A percentile compares a stretch with the other conserved stretches of the same genome.
These are phyloP conservation scores for Drosophila virilis DNA, from an alignment of 1,140 invertebrate species.

Conservation along the genomic window DNA sequence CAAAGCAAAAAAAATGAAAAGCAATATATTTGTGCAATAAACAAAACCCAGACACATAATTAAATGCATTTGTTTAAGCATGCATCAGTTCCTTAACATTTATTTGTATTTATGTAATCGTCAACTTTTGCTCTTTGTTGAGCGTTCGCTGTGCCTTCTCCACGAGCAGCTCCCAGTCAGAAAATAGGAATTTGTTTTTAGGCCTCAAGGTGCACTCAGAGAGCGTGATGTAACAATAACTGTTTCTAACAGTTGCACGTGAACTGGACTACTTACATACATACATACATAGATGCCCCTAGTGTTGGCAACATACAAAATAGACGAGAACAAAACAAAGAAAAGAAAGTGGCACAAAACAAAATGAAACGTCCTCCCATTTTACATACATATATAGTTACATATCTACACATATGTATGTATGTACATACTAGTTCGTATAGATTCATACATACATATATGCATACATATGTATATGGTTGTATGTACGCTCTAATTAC, in stretches of 20 bases:
- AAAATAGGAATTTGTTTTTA: background rate
- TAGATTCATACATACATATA: constrained; percentile 1
- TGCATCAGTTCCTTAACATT: background rate
- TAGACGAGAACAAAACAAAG: constrained; percentile 41
- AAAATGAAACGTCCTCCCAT: constrained; percentile 15
- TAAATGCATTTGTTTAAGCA: background rate
- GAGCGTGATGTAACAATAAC: constrained; percentile 37
- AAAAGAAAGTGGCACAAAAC: constrained; percentile 16
- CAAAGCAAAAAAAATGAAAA: background rate
- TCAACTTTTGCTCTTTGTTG: background rate
- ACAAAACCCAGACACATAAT: constrained; percentile 15
- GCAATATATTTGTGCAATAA: background rate
- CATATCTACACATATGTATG: constrained; percentile 4
- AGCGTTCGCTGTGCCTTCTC: background rate
- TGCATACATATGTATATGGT: constrained; percentile 1
- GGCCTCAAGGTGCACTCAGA: background rate
- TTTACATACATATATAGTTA: background rate
- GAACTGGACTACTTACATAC: constrained; percentile 27
- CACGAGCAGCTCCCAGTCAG: background rate
- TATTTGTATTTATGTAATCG: constrained; percentile 12
- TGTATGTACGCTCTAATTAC: constrained; percentile 57
- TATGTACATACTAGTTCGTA: background rate
- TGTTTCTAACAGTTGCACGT: constrained; percentile 26
- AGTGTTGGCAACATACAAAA: constrained; percentile 47
- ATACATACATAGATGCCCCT: background rate